Conservation (phyloP, 2,797 vertebrate species). For the Sebastes cheni region DNA sequence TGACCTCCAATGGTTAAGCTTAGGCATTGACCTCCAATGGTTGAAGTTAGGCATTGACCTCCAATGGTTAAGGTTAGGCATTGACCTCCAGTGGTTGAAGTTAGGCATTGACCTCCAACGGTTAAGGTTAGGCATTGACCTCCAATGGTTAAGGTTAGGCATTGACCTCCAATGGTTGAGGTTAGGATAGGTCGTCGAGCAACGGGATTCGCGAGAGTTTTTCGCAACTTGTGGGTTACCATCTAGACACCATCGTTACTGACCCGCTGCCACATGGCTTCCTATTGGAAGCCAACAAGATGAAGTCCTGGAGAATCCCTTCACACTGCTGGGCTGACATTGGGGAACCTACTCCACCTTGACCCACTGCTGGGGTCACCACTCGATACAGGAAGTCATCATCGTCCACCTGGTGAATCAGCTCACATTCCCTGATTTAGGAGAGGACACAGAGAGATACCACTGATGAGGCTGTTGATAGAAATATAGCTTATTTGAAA, state of each 20-base stretch:
- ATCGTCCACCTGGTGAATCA: conserved; percentile 86
- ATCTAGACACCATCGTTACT: conserved; percentile 3
- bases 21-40: too few species aligned
- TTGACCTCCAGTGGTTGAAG: too few species aligned
- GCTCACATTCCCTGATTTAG: conserved; percentile 82
- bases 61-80: too few species aligned
- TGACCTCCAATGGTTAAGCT: too few species aligned
- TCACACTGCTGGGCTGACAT: conserved; percentile 72
- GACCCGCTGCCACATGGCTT: conserved; percentile 89
- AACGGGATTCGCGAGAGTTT: too few species aligned
- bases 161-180: fast-evolving
- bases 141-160: fast-evolving
- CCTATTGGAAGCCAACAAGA: conserved; percentile 89
- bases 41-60: too few species aligned
- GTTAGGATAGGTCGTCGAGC: too few species aligned
- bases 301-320: conserved; percentile 87
- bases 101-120: too few species aligned
- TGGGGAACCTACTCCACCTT: conserved; percentile 68
- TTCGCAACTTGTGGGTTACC: too few species aligned
- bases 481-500: background rate
- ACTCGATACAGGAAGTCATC: conserved; percentile 92
- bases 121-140: too few species aligned
- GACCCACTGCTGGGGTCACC: conserved; percentile 79
- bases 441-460: background rate
- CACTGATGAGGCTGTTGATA: background rate